Base-by-base conservation (phyloP, 2,888 invertebrate genomes). In the Acanthosepion pharaonis region DNA sequence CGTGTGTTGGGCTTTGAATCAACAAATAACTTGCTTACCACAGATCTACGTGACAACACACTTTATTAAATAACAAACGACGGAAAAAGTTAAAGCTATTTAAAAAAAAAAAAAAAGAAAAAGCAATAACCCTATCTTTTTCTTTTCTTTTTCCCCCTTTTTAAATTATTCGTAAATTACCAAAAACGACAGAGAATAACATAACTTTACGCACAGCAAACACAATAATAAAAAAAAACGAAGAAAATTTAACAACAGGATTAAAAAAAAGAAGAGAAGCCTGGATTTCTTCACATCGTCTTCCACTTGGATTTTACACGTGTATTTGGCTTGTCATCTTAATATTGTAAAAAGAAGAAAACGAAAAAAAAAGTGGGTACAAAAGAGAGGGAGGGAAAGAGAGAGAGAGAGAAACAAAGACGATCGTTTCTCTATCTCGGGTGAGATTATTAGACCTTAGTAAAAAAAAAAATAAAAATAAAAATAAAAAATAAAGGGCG, bases 321-420 rank as follows among this genome's bases (percentile, higher is more conserved):
- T 78, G 4, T 78, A n/a, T 78, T 78, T 78, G n/a, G n/a, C 78
- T 78, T n/a, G 78, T 78, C 11, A 78, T 33, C 11, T 78, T n/a
- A 78, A 78, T n/a, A n/a, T 78, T n/a, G n/a, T 78, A n/a, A 78
- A 78, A n/a, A n/a, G 78, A n/a, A 78, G 78, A 78, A 78, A 78
- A 78, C 78, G 78, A 9, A 78, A 78, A 11, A 78, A 59, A 78
- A 33, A 33, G 78, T 15, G 78, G n/a, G n/a, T 78, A 5, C 5
- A n/a, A 33, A n/a, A 78, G 78, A 78, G 78, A n/a, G 78, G n/a
- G 78, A 78, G 78, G 8, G 78, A 78, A 15, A 78, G n/a, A 78
- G n/a, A 78, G 78, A 78, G 78, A 78, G 18, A 78, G 78, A 78
- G 78, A 78, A 78, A 78, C 78, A 78, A 78, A 78, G 78, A 78